Evolutionary conservation across 1,140 invertebrate genomes (phyloP).

Genomic region (Geopemphigus sp.): DNA sequence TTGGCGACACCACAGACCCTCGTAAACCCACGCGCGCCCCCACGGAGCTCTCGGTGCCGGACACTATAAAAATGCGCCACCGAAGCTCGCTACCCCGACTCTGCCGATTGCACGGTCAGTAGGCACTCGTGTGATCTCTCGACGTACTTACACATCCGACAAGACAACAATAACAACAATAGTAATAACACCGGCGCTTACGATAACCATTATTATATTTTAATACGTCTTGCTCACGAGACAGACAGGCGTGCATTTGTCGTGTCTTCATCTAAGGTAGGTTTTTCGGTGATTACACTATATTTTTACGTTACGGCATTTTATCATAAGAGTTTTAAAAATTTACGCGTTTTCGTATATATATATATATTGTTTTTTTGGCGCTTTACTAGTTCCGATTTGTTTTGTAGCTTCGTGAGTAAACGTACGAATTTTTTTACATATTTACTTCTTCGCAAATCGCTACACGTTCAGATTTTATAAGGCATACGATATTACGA

Average conservation of each 20-base stretch:
- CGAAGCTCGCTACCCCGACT: constrained; percentile 3
- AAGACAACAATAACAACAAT: background rate
- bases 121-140: background rate
- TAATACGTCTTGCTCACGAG: background rate
- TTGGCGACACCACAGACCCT: background rate
- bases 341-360: too few relatives aligned
- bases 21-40: constrained; percentile 40
- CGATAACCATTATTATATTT: background rate
- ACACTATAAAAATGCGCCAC: constrained; percentile 33
- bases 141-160: background rate
- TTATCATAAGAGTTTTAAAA: too few relatives aligned
- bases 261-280: too few relatives aligned
- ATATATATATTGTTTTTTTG: too few relatives aligned
- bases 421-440: too few relatives aligned
- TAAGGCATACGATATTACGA: too few relatives aligned
- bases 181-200: background rate
- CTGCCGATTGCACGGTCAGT: constrained; percentile 22
- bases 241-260: background rate
- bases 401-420: too few relatives aligned
- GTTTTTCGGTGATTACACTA: too few relatives aligned
- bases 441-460: too few relatives aligned
- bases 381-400: too few relatives aligned
- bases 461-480: too few relatives aligned
- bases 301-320: too few relatives aligned
- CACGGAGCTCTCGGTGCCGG: constrained; percentile 7